phyloP scores from a whole-genome alignment of 2,113 vertebrate genomes.

The Pao palembangensis region DNA sequence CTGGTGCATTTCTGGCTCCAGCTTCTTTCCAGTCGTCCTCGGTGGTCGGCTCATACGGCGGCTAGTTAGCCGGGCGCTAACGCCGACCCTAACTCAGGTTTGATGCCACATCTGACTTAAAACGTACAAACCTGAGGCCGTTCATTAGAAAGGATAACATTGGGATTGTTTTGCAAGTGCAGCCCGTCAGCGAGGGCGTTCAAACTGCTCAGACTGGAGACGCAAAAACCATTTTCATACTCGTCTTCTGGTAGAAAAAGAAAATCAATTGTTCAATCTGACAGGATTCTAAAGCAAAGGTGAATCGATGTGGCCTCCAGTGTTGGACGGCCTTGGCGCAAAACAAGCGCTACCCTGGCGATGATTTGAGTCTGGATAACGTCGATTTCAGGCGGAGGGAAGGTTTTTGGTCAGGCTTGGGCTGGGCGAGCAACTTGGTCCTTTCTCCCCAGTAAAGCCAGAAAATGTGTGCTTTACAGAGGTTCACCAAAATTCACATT shows the following conservation, averaged over 20 bases:
- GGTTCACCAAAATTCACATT: no score
- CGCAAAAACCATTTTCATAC: conserved; percentile 55
- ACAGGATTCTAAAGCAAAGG: conserved; percentile 66
- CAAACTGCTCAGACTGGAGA: conserved; percentile 28
- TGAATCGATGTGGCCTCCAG: conserved; percentile 69
- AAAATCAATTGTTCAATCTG: conserved; percentile 64
- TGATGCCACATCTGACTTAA: not conserved
- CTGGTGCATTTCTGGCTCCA: not conserved
- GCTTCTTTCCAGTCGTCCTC: not conserved
- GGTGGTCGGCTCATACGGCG: no score
- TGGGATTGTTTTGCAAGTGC: no score
- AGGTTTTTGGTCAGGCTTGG: conserved; percentile 13
- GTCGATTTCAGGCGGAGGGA: conserved; percentile 59
- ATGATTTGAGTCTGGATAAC: conserved; percentile 53
- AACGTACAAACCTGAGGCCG: not conserved
- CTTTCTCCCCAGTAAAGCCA: no score
- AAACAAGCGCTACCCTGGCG: conserved; percentile 45
- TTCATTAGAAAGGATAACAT: no score
- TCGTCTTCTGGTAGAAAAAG: conserved; percentile 24
- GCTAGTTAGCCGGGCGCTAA: no score
- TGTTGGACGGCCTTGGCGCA: conserved; percentile 54
- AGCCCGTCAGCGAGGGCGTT: conserved; percentile 10
- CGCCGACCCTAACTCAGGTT: not conserved
- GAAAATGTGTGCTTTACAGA: no score
- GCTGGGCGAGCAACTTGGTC: not conserved